These are phyloP conservation scores for Apodemus agrarius DNA, from an alignment of 2,797 vertebrate genomes.

Conservation along the genomic window DNA sequence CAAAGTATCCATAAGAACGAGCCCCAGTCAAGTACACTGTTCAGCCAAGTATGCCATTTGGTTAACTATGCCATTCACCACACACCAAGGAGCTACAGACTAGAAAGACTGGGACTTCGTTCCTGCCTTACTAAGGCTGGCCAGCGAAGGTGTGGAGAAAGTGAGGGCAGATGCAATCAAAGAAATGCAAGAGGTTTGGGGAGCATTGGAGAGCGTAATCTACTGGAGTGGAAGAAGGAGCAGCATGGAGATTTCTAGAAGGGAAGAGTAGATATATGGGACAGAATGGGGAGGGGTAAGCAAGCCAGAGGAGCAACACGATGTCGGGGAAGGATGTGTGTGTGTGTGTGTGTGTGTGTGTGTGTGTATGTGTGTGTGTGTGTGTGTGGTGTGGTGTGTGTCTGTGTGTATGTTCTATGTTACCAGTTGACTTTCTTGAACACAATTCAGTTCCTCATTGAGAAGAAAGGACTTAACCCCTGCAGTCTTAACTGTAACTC, in stretches of 20 bases:
- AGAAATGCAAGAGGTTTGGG: neutral
- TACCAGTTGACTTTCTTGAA: neutral
- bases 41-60: neutral
- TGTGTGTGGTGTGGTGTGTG: neutral
- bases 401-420: neutral
- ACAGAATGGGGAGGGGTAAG: neutral
- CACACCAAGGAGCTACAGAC: neutral
- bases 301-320: too few species aligned
- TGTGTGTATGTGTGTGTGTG: neutral
- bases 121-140: neutral
- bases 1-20: neutral
- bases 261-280: neutral
- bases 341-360: neutral
- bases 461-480: neutral
- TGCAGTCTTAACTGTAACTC: neutral
- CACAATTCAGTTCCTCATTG: constrained; percentile 2
- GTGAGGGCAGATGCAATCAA: neutral
- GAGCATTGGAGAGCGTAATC: neutral
- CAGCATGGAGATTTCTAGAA: neutral
- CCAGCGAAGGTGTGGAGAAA: neutral
- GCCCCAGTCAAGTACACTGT: neutral
- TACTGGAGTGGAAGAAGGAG: neutral
- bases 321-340: neutral
- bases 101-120: neutral
- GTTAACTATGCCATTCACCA: neutral